These are phyloP conservation scores for Pygoscelis antarcticus DNA, from an alignment of 2,113 vertebrate species.

Conservation along the genomic window DNA sequence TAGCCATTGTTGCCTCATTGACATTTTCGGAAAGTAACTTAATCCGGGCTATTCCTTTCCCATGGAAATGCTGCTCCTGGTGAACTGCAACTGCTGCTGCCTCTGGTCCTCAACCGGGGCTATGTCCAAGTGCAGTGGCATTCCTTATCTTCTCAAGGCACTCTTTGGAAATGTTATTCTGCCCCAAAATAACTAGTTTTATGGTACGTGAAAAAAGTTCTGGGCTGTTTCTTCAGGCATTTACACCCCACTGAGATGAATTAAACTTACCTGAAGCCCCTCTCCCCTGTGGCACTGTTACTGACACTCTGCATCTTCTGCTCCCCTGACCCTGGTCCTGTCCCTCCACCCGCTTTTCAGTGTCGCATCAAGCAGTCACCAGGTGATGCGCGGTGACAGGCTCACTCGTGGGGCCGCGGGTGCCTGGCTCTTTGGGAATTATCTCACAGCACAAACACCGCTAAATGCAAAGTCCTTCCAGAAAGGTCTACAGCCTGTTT, in stretches of 20 bases:
- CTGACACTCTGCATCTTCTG: not conserved
- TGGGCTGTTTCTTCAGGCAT: not conserved
- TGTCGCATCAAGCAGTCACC: fast-evolving
- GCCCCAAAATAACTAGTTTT: not conserved
- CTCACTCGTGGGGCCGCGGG: fast-evolving
- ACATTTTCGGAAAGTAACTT: not conserved
- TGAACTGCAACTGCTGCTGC: not conserved
- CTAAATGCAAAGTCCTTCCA: not conserved
- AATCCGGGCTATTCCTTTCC: not conserved
- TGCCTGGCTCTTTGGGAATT: fast-evolving
- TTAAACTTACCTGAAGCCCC: too few species aligned
- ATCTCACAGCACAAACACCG: not conserved
- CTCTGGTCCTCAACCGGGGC: not conserved
- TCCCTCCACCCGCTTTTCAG: not conserved
- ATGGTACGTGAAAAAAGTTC: not conserved
- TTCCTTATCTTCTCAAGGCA: not conserved
- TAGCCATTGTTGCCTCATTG: not conserved
- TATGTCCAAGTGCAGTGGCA: fast-evolving
- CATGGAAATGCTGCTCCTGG: not conserved
- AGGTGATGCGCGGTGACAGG: fast-evolving
- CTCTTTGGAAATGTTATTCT: not conserved
- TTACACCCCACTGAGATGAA: not conserved
- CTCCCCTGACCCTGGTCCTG: not conserved
- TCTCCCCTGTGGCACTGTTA: not conserved
- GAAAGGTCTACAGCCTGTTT: not conserved